Evolutionary conservation across 2,888 invertebrate genomes (phyloP), one percentile per base, ranked within the genome.

Genomic region (Drosophila nigricruria): DNA sequence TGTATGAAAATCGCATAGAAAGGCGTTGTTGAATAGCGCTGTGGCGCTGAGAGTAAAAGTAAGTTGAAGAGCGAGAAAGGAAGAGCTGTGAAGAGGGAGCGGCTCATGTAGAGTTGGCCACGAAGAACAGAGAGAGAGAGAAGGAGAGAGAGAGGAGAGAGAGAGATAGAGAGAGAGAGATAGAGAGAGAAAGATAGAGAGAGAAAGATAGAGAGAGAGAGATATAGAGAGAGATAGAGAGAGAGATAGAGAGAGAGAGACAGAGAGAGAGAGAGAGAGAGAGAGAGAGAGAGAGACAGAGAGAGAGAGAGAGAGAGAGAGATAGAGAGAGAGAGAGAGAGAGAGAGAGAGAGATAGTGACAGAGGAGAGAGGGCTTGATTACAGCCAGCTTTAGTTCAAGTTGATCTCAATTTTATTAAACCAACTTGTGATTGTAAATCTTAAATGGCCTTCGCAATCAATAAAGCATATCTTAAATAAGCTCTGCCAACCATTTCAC

Each of bases 1-100:
- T 40, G 14, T 0, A 16, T 47, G 38, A 49, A 16, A 59, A 49
- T 49, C 32, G 16, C 23, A 38, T 47, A 49, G 47, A 63, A 18
- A 10, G 60, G 38, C 20, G 5, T 25, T 30, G 9, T 14, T 38
- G 43, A 18, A 38, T 25, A 16, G 20, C 16, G 14, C 40, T 54
- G 18, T 8, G n/a, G 8, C 9, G 2, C 6, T 12, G n/a, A n/a
- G 27, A 4, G 25, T 8, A 14, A 42, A 5, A 6, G 12, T 20
- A 6, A 18, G 20, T 30, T 10, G 27, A 40, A 54, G 27, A n/a
- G 9, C 6, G 18, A 18, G 12, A 23, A 3, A 0, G 20, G 12
- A 23, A 34, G 12, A 34, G 16, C 5, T n/a, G 25, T n/a, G 9
- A 3, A 23, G 5, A 3, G n/a, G 0, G 23, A 52, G 9, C 8